Conservation (phyloP, 2,113 vertebrate genomes). For the Channa maculata region DNA sequence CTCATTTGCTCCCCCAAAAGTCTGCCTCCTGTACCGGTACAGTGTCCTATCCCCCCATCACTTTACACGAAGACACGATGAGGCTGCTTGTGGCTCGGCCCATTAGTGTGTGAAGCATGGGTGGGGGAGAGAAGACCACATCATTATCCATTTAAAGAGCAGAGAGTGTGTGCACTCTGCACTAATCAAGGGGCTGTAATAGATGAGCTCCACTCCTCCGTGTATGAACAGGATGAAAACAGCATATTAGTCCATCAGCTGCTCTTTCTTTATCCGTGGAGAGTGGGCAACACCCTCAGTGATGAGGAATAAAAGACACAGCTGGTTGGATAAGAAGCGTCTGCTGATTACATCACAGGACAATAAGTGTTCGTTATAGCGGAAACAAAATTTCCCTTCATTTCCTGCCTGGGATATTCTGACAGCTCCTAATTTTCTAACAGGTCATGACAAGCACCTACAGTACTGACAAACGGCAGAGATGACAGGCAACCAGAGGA, state of each 20-base stretch:
- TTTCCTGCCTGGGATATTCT: constrained; percentile 4
- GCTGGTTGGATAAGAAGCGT: constrained; percentile 28
- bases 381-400: neutral
- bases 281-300: neutral
- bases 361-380: neutral
- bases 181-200: constrained; percentile 67
- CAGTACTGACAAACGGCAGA: constrained; percentile 13
- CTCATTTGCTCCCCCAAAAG: neutral
- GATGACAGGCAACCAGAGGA: constrained; percentile 38
- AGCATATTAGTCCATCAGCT: constrained; percentile 2
- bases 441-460: constrained; percentile 26
- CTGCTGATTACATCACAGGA: constrained; percentile 22
- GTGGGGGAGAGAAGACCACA: constrained; percentile 25
- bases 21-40: neutral
- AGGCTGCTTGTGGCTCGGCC: constrained; percentile 37
- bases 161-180: constrained; percentile 14
- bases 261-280: neutral
- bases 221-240: constrained; percentile 31
- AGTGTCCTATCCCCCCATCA: constrained; percentile 33
- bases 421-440: constrained; percentile 18
- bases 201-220: constrained; percentile 40
- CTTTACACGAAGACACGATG: constrained; percentile 24
- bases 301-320: constrained; percentile 19
- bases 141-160: constrained; percentile 62
- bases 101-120: constrained; percentile 57